Conservation (phyloP, 2,888 invertebrate species). For the Eristalinus aeneus region DNA sequence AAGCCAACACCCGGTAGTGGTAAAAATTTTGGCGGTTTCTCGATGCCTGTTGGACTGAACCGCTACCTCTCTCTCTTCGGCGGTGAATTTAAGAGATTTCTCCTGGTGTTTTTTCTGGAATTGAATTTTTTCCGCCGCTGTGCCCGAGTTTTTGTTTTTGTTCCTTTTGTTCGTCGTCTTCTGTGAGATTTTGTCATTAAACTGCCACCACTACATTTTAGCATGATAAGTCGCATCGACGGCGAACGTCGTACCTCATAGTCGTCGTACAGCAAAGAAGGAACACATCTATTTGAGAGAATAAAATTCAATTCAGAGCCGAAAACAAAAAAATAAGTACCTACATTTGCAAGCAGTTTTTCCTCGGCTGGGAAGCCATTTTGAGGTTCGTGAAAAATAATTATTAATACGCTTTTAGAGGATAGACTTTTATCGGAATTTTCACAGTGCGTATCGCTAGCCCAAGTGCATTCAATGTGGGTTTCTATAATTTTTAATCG, state of each 20-base stretch:
- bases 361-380: constrained; percentile 29
- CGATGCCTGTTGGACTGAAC: not conserved
- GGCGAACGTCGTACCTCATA: constrained; percentile 11
- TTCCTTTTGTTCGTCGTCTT: constrained; percentile 13
- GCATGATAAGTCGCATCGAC: constrained; percentile 27
- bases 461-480: constrained; percentile 4
- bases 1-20: not conserved
- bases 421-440: not conserved
- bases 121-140: not conserved
- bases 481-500: not conserved
- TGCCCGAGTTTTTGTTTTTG: constrained; percentile 25
- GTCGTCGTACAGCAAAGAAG: constrained; percentile 20
- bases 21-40: constrained; percentile 15
- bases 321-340: not conserved
- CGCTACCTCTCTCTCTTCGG: not conserved
- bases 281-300: constrained; percentile 12
- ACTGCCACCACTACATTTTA: constrained; percentile 11
- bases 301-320: not conserved
- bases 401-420: not conserved
- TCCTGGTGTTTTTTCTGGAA: constrained; percentile 26
- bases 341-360: not conserved
- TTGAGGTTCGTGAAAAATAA: constrained; percentile 29
- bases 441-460: constrained; percentile 24
- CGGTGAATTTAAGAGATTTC: constrained; percentile 34
- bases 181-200: constrained; percentile 23